phyloP scores from a whole-genome alignment of 2,113 vertebrate species.

The Chaetops frenatus region DNA sequence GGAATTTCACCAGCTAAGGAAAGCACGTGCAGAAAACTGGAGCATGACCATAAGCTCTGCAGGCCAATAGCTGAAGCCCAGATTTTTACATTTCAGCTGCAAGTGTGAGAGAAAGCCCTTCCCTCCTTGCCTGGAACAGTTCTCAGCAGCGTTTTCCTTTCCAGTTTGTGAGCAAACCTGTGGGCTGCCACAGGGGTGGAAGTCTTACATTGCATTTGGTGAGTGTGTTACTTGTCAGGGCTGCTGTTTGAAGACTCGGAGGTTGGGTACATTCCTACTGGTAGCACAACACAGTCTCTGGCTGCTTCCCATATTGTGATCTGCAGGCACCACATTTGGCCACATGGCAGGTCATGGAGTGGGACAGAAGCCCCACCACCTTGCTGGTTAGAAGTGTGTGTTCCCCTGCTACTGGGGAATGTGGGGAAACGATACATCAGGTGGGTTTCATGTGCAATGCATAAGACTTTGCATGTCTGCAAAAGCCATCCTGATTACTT shows the following conservation, averaged over 20 bases:
- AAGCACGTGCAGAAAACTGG: background rate
- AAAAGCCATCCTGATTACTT: background rate
- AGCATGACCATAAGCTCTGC: background rate
- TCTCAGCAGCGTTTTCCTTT: background rate
- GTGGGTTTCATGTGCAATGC: background rate
- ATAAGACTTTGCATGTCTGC: background rate
- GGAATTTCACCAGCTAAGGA: background rate
- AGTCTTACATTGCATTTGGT: accelerated
- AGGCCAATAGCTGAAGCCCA: background rate
- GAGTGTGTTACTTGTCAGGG: background rate
- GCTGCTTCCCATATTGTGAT: background rate
- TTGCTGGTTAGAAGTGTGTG: background rate
- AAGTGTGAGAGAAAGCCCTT: background rate
- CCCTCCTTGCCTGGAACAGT: background rate
- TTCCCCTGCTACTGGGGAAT: background rate
- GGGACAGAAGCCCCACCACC: background rate
- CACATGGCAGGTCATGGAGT: background rate
- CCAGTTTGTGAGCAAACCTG: background rate
- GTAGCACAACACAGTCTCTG: accelerated
- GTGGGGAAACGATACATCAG: accelerated
- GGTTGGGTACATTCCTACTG: background rate
- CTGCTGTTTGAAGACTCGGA: background rate
- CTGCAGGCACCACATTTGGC: background rate
- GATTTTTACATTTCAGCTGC: background rate
- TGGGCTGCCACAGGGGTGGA: background rate